Base-by-base conservation (phyloP, 2,797 vertebrate species). In the Brachyalestes nurse region DNA sequence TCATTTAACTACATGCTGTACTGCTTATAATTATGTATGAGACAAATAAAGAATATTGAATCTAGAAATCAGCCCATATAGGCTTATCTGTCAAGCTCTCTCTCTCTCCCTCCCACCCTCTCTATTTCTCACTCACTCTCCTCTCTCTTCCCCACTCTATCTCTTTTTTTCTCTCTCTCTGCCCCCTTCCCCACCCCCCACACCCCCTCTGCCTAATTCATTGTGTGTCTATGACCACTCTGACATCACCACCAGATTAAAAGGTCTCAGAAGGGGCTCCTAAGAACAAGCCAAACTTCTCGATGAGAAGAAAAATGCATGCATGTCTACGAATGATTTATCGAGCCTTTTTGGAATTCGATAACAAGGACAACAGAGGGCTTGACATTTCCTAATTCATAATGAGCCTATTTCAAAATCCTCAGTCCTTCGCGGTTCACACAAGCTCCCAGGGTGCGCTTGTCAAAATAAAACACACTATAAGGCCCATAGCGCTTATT, bases 351-450 rank as follows among this genome's bases (percentile, higher is more conserved):
- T 69, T 7, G 49, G 21, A 66, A 42, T 45, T 62, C 55, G 62
- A 69, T 72, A 40, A 57, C 66, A 8, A 21, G 34, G 67, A 81
- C 57, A 25, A 72, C 61, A 38, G 53, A 28, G 49, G 10, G 58
- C 23, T 38, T 28, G 28, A 25, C 19, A 62, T 75, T 82, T 70
- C 62, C 28, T 53, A 78, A 78, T 70, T 13, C 55, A 55, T 42
- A 1, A 34, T 55, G 42, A 74, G 65, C 49, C 3, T 40, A 19
- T 78, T 78, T 78, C 61, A 34, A 82, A 82, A 71, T 71, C 79
- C 47, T 8, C 6, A 13, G 14, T 25, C 16, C n/a, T 49, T 70
- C 66, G n/a, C 53, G 49, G 9, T 42, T 64, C 28, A 34, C 45
- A 70, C 25, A 21, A 71, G 67, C 70, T 82, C 64, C 42, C 62